Conservation (phyloP, 2,113 vertebrate species). For the Daubentonia madagascariensis region DNA sequence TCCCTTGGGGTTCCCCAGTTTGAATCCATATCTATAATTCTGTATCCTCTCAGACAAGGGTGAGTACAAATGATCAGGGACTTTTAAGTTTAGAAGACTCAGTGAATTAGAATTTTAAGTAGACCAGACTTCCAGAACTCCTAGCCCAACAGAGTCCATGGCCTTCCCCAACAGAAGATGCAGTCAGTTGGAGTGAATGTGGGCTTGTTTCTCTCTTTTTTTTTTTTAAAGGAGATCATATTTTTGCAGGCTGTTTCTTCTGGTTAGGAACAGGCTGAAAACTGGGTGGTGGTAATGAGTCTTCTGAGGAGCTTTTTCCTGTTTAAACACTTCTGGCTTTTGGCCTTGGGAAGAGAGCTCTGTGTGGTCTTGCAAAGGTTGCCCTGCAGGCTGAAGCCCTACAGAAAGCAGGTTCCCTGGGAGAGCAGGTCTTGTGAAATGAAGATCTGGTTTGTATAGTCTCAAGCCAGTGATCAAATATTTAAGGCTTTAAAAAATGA, state of each 20-base stretch:
- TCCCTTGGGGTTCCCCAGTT: background rate
- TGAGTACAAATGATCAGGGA: background rate
- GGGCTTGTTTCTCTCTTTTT: background rate
- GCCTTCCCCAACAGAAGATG: background rate
- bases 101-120: background rate
- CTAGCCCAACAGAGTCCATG: too few species aligned
- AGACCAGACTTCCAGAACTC: background rate
- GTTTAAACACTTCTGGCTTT: conserved; percentile 50
- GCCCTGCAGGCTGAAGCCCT: background rate
- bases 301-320: conserved; percentile 16
- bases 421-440: background rate
- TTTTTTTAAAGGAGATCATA: background rate
- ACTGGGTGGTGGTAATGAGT: background rate
- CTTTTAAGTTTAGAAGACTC: background rate
- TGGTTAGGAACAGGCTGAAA: conserved; percentile 22
- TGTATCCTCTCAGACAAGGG: background rate
- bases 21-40: background rate
- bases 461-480: background rate
- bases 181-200: background rate
- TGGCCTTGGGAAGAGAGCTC: background rate
- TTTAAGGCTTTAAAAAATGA: conserved; percentile 43
- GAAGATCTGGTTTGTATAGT: conserved; percentile 13
- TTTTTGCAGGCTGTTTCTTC: conserved; percentile 37
- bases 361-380: conserved; percentile 54
- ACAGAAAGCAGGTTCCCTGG: background rate